Evolutionary conservation across 2,888 invertebrate genomes (phyloP), one percentile per base, ranked within the genome.

Genomic region (Mystacides longicornis): DNA sequence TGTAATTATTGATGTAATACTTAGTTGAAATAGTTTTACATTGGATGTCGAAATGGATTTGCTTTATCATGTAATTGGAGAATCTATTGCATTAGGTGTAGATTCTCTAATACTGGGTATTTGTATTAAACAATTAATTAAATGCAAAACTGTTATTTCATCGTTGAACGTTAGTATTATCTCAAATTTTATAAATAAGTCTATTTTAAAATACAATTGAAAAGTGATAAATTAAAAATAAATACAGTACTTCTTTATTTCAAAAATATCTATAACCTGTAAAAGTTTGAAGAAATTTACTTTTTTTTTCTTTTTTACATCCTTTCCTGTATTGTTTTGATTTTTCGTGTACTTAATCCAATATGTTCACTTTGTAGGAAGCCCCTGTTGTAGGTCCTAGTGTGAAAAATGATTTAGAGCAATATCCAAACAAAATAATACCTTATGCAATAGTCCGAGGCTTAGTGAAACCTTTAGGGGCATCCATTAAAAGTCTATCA

Each of bases 381-480:
- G 87, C 87, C 47, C 86, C 88, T 21, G 81, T 85, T 57, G 68
- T 86, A 49, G 80, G 85, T 52, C 81, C 89, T 65, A 71, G 82
- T 45, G 67, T 90, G 4, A 80, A 79, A 58, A 75, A 79, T 27
- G 76, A 83, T 63, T 75, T 88, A n/a, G 71, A 76, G 47, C 78
- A 79, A 52, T 81, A 81, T 61, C 75, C 83, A 3, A 80, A 83
- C 60, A 75, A 81, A 60, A 83, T 81, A 62, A 74, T 89, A 58
- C 82, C 84, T 0, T 91, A 89, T 72, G 85, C 86, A 43, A 86
- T 87, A 20, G 78, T 91, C 52, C 73, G 87, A 54, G 92, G 91
- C 1, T 77, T 82, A 22, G 86, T 91, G 1, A 83, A 83, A 65
- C 85, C 91, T 0, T 73, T 91, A 3, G 88, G 89, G 5, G 81